Base-by-base conservation (phyloP, 2,113 vertebrate genomes). In the Tinamus guttatus region DNA sequence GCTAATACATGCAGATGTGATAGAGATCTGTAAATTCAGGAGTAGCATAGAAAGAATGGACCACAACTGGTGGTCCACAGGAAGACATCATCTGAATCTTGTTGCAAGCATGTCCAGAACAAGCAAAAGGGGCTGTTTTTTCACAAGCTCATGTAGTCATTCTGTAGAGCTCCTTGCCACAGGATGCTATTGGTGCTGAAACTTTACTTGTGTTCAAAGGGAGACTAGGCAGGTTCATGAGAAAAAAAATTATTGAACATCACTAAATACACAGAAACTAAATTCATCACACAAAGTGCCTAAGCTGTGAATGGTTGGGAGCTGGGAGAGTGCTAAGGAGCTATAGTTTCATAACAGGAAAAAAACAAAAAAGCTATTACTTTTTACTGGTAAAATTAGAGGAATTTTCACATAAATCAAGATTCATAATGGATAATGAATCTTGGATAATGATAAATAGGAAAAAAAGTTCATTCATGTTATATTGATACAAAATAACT, bases 101-200 rank as follows among this genome's bases (percentile, higher is more conserved):
- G 32, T 15, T n/a, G 36, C 19, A 58, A 22, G 25, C 7, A 2
- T 18, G 7, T 36, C 58, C n/a, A 41, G 43, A 65, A 28, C 18
- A 79, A 40, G 38, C 1, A 20, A 30, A 51, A 63, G 9, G 14
- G 40, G 8, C 9, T 38, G 9, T 2, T 2, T 32, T 70, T 81
- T 77, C 38, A 13, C 4, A 13, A 34, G 4, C n/a, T 62, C 54
- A 2, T 47, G 36, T 40, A 51, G 11, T 52, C 75, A 59, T 2
- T 68, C 6, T 0, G 0, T 5, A 17, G 9, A 21, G 6, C 13
- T 71, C 58, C 68, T 69, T 74, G 28, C 43, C 13, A 0, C 2
- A 5, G 6, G 10, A 6, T 80, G 18, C 21, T 70, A 7, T 49
- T 18, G 8, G 5, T 62, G 12, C 47, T 30, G 6, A 24, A 59